Evolutionary conservation across 2,113 vertebrate genomes (phyloP), one percentile per base, ranked within the genome.

Genomic region (Hippocampus mohnikei): DNA sequence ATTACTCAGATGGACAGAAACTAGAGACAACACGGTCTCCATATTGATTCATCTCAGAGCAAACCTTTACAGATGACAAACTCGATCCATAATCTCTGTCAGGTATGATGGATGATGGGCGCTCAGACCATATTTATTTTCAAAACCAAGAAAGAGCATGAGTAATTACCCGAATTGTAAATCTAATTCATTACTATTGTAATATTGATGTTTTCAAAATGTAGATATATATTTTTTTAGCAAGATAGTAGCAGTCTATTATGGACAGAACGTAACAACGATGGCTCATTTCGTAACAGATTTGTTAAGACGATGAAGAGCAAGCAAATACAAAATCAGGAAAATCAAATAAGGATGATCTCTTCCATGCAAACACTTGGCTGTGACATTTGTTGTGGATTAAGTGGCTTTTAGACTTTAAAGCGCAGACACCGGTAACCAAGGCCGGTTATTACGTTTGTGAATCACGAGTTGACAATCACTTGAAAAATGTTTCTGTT

Each of bases 41-140:
- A 63, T 33, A 69, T 61, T 70, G 59, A 66, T 78, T 74, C 48
- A 66, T 48, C 41, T 55, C 60, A 9, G 10, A n/a, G 50, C 44
- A 9, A 65, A 48, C 66, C 50, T 60, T 44, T 27, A 37, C 46
- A 60, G 59, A 53, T 46, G 27, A 58, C 25, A 66, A 66, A 53
- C 13, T 66, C 78, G 67, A 74, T 74, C 77, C 72, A 61, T 70
- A 75, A 63, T 42, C 59, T 46, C 44, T 65, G 56, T 70, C 67
- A 80, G 41, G 41, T 33, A 70, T 50, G 60, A 62, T 62, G 33
- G 20, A 62, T 62, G 60, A 41, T 29, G 21, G 25, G 23, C 23
- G 7, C 41, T 48, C 16, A 12, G 18, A 55, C n/a, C 52, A 5
- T 21, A 42, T 20, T 73, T 77, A 15, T 70, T 48, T 5, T 70